These are phyloP conservation scores for Rhopalosiphum padi DNA, from an alignment of 1,140 invertebrate species.

Conservation along the genomic window DNA sequence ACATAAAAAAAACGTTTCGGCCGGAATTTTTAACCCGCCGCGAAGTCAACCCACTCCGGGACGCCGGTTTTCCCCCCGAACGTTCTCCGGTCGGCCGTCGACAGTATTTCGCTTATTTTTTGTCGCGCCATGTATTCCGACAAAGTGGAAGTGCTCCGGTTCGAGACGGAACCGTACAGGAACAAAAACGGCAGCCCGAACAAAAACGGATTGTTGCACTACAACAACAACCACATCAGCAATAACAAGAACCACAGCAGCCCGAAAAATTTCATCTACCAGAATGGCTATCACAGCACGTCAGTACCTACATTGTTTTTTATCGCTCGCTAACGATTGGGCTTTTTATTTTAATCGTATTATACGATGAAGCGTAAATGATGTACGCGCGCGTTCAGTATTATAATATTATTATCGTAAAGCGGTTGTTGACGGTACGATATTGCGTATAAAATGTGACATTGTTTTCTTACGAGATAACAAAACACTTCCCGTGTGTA, in stretches of 20 bases:
- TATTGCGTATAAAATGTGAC: neutral
- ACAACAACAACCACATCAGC: conserved; percentile 37
- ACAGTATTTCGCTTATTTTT: neutral
- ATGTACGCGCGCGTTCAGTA: neutral
- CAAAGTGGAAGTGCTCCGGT: conserved; percentile 51
- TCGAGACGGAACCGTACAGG: conserved; percentile 49
- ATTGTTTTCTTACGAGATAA: neutral
- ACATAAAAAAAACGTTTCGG: neutral
- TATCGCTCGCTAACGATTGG: neutral
- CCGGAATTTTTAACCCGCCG: neutral
- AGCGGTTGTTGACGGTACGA: neutral
- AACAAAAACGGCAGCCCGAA: conserved; percentile 15
- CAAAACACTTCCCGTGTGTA: too few species aligned
- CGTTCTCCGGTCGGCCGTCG: neutral
- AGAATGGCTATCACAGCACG: conserved; percentile 48
- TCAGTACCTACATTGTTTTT: conserved; percentile 10
- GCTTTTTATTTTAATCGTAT: neutral
- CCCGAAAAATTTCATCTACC: neutral
- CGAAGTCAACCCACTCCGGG: neutral
- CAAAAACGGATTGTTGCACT: neutral
- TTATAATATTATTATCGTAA: too few species aligned
- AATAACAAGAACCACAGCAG: conserved; percentile 35
- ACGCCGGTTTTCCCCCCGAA: neutral
- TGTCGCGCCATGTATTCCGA: conserved; percentile 37
- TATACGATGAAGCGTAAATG: neutral